Percentiles rank a stretch among this genome's conserved stretches.
Conservation (phyloP, 2,888 invertebrate genomes). For the Mesorhabditis sp. region DNA sequence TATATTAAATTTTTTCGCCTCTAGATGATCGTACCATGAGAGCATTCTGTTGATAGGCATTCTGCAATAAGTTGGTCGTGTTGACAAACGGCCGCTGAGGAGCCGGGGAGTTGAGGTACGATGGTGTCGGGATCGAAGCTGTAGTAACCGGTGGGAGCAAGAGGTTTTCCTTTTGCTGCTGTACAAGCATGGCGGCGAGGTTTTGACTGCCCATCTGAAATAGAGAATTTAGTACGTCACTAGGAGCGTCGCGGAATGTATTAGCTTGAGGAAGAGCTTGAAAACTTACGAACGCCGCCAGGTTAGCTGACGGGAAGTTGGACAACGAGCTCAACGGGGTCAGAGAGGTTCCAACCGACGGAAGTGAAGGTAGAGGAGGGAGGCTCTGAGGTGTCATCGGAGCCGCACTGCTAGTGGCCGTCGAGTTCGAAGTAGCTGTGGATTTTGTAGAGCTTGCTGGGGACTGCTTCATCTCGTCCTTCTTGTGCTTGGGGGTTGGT, state of each 20-base stretch:
- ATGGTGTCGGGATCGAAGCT: background rate
- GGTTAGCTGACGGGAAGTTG: background rate
- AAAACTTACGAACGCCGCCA: background rate
- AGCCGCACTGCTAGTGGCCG: background rate
- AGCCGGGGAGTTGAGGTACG: no score
- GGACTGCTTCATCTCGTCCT: background rate
- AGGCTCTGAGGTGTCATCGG: background rate
- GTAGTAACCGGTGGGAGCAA: background rate
- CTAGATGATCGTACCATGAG: background rate
- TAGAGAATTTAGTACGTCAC: no score
- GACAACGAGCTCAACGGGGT: background rate
- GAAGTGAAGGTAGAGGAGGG: background rate
- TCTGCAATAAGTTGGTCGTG: background rate
- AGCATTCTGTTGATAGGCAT: background rate
- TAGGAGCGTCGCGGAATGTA: no score
- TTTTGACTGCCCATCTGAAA: background rate
- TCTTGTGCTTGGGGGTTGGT: background rate
- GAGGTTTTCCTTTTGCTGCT: conserved; percentile 4
- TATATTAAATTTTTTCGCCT: background rate
- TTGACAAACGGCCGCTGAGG: background rate
- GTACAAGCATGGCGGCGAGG: background rate
- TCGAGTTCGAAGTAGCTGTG: no score
- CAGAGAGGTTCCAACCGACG: background rate
- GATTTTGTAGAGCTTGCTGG: background rate
- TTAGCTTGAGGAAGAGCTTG: background rate